Conservation (phyloP, 2,113 vertebrate species). For the Sylvia atricapilla region DNA sequence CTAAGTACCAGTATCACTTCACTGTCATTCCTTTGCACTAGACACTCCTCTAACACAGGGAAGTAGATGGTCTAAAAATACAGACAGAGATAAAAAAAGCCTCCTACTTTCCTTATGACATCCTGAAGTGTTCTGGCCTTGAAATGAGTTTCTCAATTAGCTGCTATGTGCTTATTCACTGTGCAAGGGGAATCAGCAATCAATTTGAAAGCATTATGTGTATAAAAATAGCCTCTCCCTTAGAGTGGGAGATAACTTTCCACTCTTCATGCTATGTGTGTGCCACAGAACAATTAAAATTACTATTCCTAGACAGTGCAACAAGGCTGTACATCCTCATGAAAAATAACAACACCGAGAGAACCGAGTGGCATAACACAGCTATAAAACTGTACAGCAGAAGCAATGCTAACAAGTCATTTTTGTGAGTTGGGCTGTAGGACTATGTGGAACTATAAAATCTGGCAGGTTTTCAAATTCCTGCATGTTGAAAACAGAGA, state of each 20-base stretch:
- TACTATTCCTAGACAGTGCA: not conserved
- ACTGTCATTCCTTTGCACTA: not conserved
- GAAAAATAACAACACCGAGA: not conserved
- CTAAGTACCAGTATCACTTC: not conserved
- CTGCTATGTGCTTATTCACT: slow-evolving; percentile 13
- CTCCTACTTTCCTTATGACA: slow-evolving; percentile 8
- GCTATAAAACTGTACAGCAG: not conserved
- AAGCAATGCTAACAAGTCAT: not conserved
- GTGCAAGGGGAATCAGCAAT: slow-evolving; percentile 20
- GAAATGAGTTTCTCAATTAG: slow-evolving; percentile 29
- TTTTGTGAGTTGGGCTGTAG: not conserved
- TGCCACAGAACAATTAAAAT: slow-evolving; percentile 8
- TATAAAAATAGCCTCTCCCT: slow-evolving; percentile 39
- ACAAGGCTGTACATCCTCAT: not conserved
- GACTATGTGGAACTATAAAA: not conserved
- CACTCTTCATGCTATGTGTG: not conserved
- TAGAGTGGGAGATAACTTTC: not conserved
- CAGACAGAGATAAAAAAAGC: slow-evolving; percentile 8
- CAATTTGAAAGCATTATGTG: slow-evolving; percentile 26
- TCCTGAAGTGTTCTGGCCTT: slow-evolving; percentile 32
- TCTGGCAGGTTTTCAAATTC: not conserved
- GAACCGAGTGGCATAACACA: not conserved
- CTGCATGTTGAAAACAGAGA: not conserved
- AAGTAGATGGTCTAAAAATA: slow-evolving; percentile 49
- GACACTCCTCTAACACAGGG: not conserved